Percentiles rank a stretch among this genome's conserved stretches.
Evolutionary conservation across 2,888 invertebrate species (phyloP).

Genomic region (Andrena haemorrhoa): DNA sequence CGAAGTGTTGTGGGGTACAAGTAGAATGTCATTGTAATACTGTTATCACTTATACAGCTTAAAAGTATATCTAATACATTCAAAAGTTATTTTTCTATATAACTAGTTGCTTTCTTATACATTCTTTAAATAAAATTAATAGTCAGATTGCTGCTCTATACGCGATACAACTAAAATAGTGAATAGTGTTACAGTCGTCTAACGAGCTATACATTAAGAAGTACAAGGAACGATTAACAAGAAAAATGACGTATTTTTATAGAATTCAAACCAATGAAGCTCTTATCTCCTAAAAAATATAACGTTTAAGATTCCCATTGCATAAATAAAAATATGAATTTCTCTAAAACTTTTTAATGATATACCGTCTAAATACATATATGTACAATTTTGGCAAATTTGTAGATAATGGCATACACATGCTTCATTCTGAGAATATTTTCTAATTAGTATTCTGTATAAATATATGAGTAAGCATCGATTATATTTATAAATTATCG

Average conservation of each 20-base stretch:
- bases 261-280: constrained; percentile 20
- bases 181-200: constrained; percentile 7
- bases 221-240: constrained; percentile 8
- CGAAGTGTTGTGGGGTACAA: constrained; percentile 24
- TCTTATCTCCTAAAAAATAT: constrained; percentile 6
- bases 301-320: constrained; percentile 22
- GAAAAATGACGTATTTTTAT: constrained; percentile 23
- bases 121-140: constrained; percentile 18
- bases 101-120: constrained; percentile 15
- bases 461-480: constrained; percentile 35
- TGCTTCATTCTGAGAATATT: constrained; percentile 27
- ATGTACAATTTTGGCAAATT: constrained; percentile 65
- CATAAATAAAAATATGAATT: constrained; percentile 41
- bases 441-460: constrained; percentile 34
- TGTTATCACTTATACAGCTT: constrained; percentile 53
- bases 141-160: constrained; percentile 34
- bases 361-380: constrained; percentile 58
- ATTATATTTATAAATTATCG: constrained; percentile 28
- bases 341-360: constrained; percentile 45
- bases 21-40: constrained; percentile 54
- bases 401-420: constrained; percentile 44
- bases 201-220: constrained; percentile 13
- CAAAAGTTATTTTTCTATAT: constrained; percentile 14
- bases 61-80: constrained; percentile 42
- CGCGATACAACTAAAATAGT: constrained; percentile 15